Evolutionary conservation across 2,113 vertebrate species (phyloP).

Genomic region (Scomber colias): DNA sequence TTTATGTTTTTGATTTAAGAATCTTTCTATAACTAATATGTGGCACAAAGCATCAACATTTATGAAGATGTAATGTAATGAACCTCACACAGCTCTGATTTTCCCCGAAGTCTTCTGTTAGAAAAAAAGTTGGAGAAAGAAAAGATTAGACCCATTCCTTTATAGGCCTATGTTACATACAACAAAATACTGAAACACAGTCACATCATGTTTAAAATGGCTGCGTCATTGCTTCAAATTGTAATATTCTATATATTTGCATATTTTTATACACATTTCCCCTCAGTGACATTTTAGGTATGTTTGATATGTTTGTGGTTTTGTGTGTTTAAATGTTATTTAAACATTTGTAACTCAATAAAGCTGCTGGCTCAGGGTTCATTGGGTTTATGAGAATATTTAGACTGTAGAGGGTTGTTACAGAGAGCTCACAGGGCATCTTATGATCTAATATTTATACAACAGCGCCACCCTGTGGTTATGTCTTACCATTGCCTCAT

Average conservation of each 20-base stretch:
- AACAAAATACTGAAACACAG: neutral
- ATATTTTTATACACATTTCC: too few species aligned
- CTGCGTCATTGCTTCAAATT: neutral
- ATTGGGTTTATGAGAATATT: neutral
- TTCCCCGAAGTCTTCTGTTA: neutral
- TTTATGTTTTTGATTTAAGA: neutral
- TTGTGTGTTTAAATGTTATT: neutral
- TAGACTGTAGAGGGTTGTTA: neutral
- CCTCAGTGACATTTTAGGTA: neutral
- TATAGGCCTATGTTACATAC: neutral
- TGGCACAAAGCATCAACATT: neutral
- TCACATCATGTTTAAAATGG: neutral
- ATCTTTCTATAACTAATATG: neutral
- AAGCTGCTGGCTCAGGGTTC: neutral
- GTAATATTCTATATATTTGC: neutral
- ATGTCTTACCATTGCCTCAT: neutral
- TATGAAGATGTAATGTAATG: neutral
- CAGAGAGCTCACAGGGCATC: too few species aligned
- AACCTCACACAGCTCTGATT: neutral
- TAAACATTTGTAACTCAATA: neutral
- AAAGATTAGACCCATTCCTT: neutral
- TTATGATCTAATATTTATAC: neutral
- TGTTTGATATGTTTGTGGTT: neutral
- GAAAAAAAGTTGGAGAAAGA: neutral
- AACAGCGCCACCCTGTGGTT: constrained; percentile 39